phyloP scores from a whole-genome alignment of 1,140 invertebrate genomes.

The Dreissena rostriformis region DNA sequence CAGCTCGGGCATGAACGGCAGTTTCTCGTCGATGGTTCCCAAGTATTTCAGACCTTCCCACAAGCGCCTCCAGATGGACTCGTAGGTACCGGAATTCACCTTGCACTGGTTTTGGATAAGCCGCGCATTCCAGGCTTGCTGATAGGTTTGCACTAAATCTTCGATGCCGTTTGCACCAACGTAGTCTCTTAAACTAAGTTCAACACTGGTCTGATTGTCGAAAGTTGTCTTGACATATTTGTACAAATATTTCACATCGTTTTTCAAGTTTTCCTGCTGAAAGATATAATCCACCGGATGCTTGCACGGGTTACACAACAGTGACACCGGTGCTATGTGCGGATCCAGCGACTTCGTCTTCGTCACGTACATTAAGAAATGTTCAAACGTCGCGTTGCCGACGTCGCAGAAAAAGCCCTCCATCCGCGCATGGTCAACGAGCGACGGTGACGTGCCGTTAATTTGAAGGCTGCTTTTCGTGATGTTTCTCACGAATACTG shows the following conservation, averaged over 20 bases:
- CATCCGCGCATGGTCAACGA: neutral
- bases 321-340: constrained; percentile 21
- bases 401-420: neutral
- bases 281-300: constrained; percentile 10
- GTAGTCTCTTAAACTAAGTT: neutral
- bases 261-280: constrained; percentile 23
- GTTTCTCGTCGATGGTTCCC: constrained; percentile 21
- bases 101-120: neutral
- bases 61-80: neutral
- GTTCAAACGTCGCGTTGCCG: constrained; percentile 14
- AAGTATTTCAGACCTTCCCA: constrained; percentile 35
- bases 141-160: neutral
- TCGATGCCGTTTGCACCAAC: neutral
- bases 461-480: neutral
- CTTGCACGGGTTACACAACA: constrained; percentile 30
- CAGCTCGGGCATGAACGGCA: constrained; percentile 7
- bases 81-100: neutral
- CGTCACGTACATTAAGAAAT: constrained; percentile 15
- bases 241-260: neutral
- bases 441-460: neutral
- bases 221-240: neutral
- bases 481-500: neutral
- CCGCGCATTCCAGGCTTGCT: neutral
- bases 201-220: neutral
- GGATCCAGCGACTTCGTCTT: neutral